phyloP scores from a whole-genome alignment of 1,140 invertebrate genomes.

The Maconellicoccus hirsutus region DNA sequence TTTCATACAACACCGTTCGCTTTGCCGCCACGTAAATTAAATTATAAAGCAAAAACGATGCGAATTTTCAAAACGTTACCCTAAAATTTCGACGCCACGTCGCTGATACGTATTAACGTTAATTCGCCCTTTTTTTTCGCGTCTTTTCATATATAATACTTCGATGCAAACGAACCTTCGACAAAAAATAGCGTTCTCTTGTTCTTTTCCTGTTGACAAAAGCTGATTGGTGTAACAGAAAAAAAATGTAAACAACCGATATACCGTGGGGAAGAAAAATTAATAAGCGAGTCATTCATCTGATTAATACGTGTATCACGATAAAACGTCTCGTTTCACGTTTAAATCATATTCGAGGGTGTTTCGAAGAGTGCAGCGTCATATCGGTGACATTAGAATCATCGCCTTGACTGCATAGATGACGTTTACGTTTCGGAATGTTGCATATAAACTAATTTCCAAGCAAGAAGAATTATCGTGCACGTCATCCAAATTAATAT shows the following conservation, averaged over 20 bases:
- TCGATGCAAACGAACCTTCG: neutral
- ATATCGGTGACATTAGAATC: no score
- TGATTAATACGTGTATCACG: neutral
- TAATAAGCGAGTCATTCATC: neutral
- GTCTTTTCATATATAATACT: neutral
- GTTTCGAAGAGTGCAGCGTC: no score
- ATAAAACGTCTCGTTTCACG: no score
- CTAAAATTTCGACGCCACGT: neutral
- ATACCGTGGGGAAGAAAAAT: neutral
- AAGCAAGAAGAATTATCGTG: no score
- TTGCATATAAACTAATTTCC: no score
- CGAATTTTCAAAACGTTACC: neutral
- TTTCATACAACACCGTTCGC: neutral
- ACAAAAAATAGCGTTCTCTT: neutral
- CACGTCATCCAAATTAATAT: no score
- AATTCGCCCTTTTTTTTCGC: neutral
- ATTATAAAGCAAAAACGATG: neutral
- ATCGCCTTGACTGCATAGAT: no score
- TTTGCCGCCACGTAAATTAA: neutral
- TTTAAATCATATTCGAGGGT: no score
- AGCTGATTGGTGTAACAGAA: neutral
- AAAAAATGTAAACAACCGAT: neutral
- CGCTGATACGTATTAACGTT: neutral
- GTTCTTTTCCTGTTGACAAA: conserved; percentile 3
- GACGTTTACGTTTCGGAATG: no score